Evolutionary conservation across 2,888 invertebrate species (phyloP).

Genomic region (Ophion slaviceki): DNA sequence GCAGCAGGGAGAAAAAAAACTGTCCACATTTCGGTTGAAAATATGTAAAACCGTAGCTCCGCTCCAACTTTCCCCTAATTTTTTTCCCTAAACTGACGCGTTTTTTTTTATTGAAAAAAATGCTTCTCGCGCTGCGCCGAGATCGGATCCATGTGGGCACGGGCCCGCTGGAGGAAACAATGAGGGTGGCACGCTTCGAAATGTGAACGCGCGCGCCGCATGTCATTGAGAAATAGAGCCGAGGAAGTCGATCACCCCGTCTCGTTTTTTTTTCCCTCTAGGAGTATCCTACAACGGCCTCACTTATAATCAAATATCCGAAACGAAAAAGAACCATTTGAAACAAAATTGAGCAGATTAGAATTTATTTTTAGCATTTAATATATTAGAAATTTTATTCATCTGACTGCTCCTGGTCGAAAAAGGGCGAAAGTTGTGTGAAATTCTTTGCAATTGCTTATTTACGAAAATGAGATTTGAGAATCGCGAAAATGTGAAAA

Average conservation of each 20-base stretch:
- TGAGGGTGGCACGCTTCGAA: conserved; percentile 48
- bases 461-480: too few species aligned
- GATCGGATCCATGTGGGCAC: conserved; percentile 59
- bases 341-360: too few species aligned
- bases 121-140: background rate
- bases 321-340: too few species aligned
- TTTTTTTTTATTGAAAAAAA: conserved; percentile 42
- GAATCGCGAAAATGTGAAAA: too few species aligned
- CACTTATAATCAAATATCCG: background rate
- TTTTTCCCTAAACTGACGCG: conserved; percentile 23
- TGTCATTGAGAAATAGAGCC: conserved; percentile 59
- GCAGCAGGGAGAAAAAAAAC: conserved; percentile 36
- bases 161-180: conserved; percentile 60
- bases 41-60: conserved; percentile 62
- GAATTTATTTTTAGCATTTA: too few species aligned
- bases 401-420: too few species aligned
- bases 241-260: conserved; percentile 37
- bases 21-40: conserved; percentile 53
- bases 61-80: conserved; percentile 45
- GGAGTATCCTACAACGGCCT: conserved; percentile 22
- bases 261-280: conserved; percentile 26
- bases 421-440: too few species aligned
- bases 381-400: too few species aligned
- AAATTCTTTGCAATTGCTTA: too few species aligned
- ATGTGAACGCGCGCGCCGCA: conserved; percentile 49